Percentiles rank a stretch among this genome's conserved stretches.
These are phyloP conservation scores for Argopecten irradians DNA, from an alignment of 1,140 invertebrate species.

Conservation along the genomic window DNA sequence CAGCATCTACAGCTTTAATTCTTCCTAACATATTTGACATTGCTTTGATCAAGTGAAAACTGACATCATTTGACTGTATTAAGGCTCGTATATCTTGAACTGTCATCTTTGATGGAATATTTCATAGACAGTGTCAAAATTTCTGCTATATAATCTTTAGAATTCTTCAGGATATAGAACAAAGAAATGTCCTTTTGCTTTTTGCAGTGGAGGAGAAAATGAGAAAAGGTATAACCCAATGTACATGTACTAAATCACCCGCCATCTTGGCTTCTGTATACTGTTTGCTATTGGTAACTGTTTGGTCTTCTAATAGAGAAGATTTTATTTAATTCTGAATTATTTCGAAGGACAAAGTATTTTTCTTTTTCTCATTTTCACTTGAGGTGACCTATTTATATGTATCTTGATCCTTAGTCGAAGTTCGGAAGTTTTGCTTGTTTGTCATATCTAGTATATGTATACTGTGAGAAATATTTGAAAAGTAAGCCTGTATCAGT, in stretches of 20 bases:
- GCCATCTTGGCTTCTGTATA: background rate
- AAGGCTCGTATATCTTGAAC: too few relatives aligned
- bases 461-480: too few relatives aligned
- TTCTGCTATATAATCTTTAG: background rate
- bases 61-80: too few relatives aligned
- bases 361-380: slow-evolving; percentile 4
- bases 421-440: too few relatives aligned
- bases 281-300: slow-evolving; percentile 24
- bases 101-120: too few relatives aligned
- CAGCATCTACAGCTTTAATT: too few relatives aligned
- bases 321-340: background rate
- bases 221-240: slow-evolving; percentile 53
- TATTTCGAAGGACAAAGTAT: background rate
- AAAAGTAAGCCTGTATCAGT: too few relatives aligned
- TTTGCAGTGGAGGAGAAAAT: slow-evolving; percentile 55
- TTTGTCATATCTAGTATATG: too few relatives aligned
- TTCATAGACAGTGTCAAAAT: too few relatives aligned
- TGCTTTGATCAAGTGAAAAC: too few relatives aligned
- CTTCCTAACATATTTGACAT: too few relatives aligned
- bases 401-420: background rate
- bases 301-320: slow-evolving; percentile 15
- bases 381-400: background rate
- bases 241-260: background rate
- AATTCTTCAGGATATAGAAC: background rate
- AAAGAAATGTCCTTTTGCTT: slow-evolving; percentile 26